These are phyloP conservation scores for Eucera pruinosa DNA, from an alignment of 2,888 invertebrate genomes.

Conservation along the genomic window DNA sequence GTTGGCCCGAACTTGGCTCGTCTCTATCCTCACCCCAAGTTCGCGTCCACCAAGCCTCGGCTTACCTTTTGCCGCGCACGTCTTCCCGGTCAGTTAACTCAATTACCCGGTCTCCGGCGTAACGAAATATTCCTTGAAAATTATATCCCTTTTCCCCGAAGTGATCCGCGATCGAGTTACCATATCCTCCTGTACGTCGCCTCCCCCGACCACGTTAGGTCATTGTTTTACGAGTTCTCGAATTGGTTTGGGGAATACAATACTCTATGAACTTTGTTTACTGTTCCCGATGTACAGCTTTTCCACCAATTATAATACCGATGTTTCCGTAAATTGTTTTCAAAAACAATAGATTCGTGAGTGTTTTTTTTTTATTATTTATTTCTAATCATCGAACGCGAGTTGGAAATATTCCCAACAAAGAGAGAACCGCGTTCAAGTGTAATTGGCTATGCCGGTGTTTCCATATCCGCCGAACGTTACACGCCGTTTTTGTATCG, in stretches of 20 bases:
- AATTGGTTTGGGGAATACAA: no score
- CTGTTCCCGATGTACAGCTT: background rate
- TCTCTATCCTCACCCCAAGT: slow-evolving; percentile 14
- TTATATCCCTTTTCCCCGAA: slow-evolving; percentile 44
- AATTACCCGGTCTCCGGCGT: slow-evolving; percentile 49
- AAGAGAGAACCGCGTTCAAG: background rate
- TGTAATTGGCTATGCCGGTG: no score
- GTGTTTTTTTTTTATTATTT: background rate
- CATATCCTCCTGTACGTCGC: background rate
- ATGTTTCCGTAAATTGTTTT: background rate
- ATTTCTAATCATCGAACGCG: background rate
- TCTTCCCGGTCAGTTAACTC: slow-evolving; percentile 49
- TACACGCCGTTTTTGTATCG: no score
- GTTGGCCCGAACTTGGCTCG: slow-evolving; percentile 40
- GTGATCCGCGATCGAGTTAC: slow-evolving; percentile 33
- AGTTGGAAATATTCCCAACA: background rate
- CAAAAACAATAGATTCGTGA: background rate
- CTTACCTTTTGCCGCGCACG: slow-evolving; percentile 43
- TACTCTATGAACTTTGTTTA: background rate
- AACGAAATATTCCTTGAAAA: slow-evolving; percentile 60
- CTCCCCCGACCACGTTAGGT: background rate
- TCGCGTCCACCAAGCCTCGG: slow-evolving; percentile 30
- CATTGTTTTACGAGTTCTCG: background rate
- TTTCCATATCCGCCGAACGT: background rate
- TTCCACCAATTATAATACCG: background rate